Base-by-base conservation (phyloP, 2,113 vertebrate genomes). In the Pangasianodon hypophthalmus region DNA sequence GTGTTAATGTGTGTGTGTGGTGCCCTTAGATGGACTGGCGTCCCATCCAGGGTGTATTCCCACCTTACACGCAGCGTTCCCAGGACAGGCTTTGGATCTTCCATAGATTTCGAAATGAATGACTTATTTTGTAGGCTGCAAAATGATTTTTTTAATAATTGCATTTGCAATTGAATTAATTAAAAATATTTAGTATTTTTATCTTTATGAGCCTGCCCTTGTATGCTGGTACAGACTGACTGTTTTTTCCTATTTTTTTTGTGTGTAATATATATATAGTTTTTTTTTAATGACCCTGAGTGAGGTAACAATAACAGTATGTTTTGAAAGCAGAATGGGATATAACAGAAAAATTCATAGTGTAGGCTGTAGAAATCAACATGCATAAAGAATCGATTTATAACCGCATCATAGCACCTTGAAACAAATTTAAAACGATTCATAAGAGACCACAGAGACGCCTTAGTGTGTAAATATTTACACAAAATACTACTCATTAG, bases 401-500 rank as follows among this genome's bases (percentile, higher is more conserved):
- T 14, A 81, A 32, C 46, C 21, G 75, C 44, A 48, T 77, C 18
- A 10, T 77, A 79, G 44, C 75, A 79, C 44, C 37, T 79, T 4
- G 73, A 26, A 77, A 77, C 41, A 37, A 52, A 80, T n/a, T 50
- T 16, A 6, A 6, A 75, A 1, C 21, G 14, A 80, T 52, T 16
- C 48, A 10, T 52, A 81, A 81, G 46, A 80, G 48, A 81, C 79
- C 79, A 54, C 77, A 80, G 50, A 81, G 79, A 32, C 29, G 8
- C 10, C 32, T 77, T 80, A n/a, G 77, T 80, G 24, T 52, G 26
- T 80, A 50, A 80, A 80, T 80, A 52, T 52, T 80, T 80, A 80
- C 77, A 29, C 77, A 52, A 52, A 46, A 80, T n/a, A 50, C 48
- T n/a, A 29, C 77, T 19, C 29, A 54, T 19, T 54, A 54, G 48